Conservation (phyloP, 2,113 vertebrate genomes). For the Struthidea cinerea region DNA sequence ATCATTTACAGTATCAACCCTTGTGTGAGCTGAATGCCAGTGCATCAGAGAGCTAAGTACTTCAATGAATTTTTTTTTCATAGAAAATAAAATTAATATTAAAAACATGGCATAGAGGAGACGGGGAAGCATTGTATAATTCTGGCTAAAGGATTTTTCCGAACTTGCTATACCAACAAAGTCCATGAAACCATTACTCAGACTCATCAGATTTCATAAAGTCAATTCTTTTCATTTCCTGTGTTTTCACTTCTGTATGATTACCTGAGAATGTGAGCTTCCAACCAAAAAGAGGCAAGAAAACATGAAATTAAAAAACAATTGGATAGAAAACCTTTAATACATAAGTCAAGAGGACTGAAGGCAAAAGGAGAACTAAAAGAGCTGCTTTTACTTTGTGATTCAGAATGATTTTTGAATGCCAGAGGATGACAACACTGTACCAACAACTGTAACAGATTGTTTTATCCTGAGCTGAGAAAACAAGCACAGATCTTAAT, state of each 20-base stretch:
- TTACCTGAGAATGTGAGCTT: neutral
- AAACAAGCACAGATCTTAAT: neutral
- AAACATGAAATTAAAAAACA: neutral
- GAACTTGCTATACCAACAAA: neutral
- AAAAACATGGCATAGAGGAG: neutral
- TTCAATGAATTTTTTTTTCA: neutral
- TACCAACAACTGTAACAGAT: neutral
- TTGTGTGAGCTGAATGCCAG: neutral
- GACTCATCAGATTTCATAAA: neutral
- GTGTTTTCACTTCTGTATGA: neutral
- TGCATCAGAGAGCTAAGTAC: neutral
- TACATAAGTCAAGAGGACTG: neutral
- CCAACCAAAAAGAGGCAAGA: neutral
- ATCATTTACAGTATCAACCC: neutral
- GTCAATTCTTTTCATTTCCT: neutral
- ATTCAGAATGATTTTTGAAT: neutral
- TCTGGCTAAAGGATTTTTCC: neutral
- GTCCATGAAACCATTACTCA: neutral
- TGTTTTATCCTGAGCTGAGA: neutral
- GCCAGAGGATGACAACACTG: neutral
- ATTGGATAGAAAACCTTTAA: neutral
- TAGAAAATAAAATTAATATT: neutral
- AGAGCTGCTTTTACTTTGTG: neutral
- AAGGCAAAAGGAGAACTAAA: neutral
- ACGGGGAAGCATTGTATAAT: neutral